Evolutionary conservation across 1,140 invertebrate species (phyloP).

Genomic region (Geopemphigus sp.): DNA sequence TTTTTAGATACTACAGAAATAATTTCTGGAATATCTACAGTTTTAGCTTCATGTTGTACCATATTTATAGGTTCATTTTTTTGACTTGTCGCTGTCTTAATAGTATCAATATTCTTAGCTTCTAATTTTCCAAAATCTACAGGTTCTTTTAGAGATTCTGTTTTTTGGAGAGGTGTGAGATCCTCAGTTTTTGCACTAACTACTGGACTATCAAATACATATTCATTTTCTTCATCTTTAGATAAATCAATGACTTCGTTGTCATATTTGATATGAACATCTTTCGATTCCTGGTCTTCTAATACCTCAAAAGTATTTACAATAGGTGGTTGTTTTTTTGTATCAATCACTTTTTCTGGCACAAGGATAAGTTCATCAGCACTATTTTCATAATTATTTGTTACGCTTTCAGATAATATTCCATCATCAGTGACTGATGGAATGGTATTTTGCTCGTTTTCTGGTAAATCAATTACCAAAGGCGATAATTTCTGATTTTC

Average conservation of each 20-base stretch:
- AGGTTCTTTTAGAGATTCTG: not conserved
- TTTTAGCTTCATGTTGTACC: constrained; percentile 1
- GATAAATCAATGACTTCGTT: not conserved
- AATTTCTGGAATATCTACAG: not conserved
- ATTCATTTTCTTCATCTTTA: constrained; percentile 10
- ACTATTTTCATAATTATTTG: not conserved
- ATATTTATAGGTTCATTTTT: constrained; percentile 13
- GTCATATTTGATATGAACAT: not conserved
- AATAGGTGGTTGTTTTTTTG: not conserved
- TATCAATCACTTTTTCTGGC: not conserved
- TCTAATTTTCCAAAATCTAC: not conserved
- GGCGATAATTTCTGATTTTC: constrained; percentile 30
- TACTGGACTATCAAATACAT: not conserved
- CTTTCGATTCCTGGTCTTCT: not conserved
- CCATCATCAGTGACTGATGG: not conserved
- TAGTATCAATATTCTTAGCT: not conserved
- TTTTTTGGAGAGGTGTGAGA: not conserved
- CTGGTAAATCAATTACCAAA: not conserved
- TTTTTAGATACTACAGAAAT: not conserved
- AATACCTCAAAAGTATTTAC: constrained; percentile 23
- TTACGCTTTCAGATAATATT: not conserved
- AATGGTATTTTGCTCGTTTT: not conserved
- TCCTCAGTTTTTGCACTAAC: not conserved
- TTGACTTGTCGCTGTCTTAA: not conserved
- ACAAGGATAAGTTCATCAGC: not conserved